Evolutionary conservation across 1,140 invertebrate genomes (phyloP).

Genomic region (Cyclargus thomasi): DNA sequence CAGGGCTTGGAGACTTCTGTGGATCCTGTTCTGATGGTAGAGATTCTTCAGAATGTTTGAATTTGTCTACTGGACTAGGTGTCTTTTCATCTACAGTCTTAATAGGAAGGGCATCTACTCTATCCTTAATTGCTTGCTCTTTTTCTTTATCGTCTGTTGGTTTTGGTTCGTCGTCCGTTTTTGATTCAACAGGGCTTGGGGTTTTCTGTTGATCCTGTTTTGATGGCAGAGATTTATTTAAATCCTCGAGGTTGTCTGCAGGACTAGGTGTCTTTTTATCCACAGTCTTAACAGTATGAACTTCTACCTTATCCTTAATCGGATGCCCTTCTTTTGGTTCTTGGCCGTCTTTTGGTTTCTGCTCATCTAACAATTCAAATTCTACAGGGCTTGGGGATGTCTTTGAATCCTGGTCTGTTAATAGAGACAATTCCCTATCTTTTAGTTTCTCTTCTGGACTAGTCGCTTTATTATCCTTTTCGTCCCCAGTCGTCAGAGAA

Average conservation of each 20-base stretch:
- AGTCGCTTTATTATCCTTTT: too few species aligned
- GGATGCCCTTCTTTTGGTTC: not conserved
- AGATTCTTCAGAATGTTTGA: not conserved
- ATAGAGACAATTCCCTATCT: not conserved
- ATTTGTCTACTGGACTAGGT: conserved; percentile 6
- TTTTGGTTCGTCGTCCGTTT: not conserved
- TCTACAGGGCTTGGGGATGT: conserved; percentile 22
- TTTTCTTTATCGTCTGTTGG: not conserved
- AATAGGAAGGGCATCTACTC: conserved; percentile 6
- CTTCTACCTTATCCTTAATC: conserved; percentile 2
- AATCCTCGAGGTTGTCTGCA: not conserved
- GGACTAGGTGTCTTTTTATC: conserved; percentile 16
- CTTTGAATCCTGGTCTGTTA: conserved; percentile 2
- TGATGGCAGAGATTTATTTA: not conserved
- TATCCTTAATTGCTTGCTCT: not conserved
- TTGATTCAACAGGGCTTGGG: conserved; percentile 12
- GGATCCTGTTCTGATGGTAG: not conserved
- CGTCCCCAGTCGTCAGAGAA: too few species aligned
- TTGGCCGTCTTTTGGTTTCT: not conserved
- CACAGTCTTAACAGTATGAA: not conserved
- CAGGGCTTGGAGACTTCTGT: conserved; percentile 21
- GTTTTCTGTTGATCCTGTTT: conserved; percentile 19
- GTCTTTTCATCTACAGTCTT: not conserved
- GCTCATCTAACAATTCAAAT: conserved; percentile 9
- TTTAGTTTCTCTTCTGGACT: conserved; percentile 6